Evolutionary conservation across 2,888 invertebrate species (phyloP), one percentile per base, ranked within the genome.

Genomic region (Zele albiditarsus): DNA sequence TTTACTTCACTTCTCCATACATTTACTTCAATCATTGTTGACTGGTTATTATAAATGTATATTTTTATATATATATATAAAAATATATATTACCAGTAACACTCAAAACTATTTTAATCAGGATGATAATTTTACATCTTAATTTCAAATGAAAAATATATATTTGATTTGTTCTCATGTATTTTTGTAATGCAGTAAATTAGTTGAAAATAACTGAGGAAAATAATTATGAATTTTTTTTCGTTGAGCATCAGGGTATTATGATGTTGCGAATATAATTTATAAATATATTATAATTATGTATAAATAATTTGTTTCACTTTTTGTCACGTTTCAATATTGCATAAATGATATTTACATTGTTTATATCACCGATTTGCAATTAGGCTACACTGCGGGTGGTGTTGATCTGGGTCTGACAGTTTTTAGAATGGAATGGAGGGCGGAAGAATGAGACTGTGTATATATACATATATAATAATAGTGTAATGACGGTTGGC

Each of bases 341-440:
- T 49, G 57, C 25, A 14, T n/a, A 10, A 58, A 38, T 31, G 38
- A 38, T 69, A 23, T 58, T 38, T 76, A 76, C 76, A 72, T 76
- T 78, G 65, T 81, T 76, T 70, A 76, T 79, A 74, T 72, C 79
- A 10, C n/a, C 20, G 53, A 53, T 53, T 53, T 10, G 83, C 83
- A 85, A 87, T 87, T 87, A 85, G 83, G 74, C 58, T 70, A 75
- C 81, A 73, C 86, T 79, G 80, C 82, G 82, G 87, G 86, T 77
- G 84, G 86, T 79, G 80, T 46, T 71, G 60, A 76, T 49, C 87
- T 87, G 87, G 78, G 78, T 78, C 75, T 87, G 87, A 87, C 87
- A 87, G 86, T 84, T 86, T 87, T 84, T 82, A 80, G 82, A 79
- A 78, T 82, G 83, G 82, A 71, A 63, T 49, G 60, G 69, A 57